Evolutionary conservation across 2,113 vertebrate genomes (phyloP), one percentile per base, ranked within the genome.

Genomic region (Ophiodon elongatus): DNA sequence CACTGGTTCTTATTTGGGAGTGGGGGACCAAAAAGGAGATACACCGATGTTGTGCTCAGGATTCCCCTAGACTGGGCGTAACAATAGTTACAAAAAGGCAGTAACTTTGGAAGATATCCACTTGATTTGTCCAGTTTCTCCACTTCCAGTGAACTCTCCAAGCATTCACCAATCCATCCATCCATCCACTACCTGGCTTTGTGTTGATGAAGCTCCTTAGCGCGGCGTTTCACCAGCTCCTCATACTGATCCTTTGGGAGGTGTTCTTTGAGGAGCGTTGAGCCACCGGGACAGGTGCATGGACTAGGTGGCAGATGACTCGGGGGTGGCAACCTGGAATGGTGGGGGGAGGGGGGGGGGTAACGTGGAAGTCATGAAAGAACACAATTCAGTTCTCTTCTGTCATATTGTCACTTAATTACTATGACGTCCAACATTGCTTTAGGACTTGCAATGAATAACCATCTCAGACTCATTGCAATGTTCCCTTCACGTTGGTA

Each of bases 111-210:
- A n/a, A n/a, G n/a, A n/a, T n/a, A n/a, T 47, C 14, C 4, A 4
- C 14, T 54, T 54, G 50, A n/a, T 23, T 54, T 23, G 50, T 56
- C n/a, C 54, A 57, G 13, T 14, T 27, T 57, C 29, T 31, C 27
- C 3, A 19, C 57, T 19, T 54, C 33, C 15, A 60, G 6, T 19
- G 14, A 60, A 8, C 4, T 25, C 54, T 57, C 13, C 4, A 5
- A 27, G 54, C n/a, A 37, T 23, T 11, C 21, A 43, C 21, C 25
- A 1, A 64, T 66, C 21, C 25, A 2, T 54, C 25, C 19, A 64
- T 66, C 21, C 25, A 35, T 6, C 50, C 39, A 25, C 1, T 76
- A 91, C 91, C 89, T 92, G 54, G 68, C 50, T 17, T 76, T 85
- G 41, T 85, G 73, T 41, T 84, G 64, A 2, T 75, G 59, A 41